Base-by-base conservation (phyloP, 1,140 invertebrate genomes). In the Musca vetustissima region DNA sequence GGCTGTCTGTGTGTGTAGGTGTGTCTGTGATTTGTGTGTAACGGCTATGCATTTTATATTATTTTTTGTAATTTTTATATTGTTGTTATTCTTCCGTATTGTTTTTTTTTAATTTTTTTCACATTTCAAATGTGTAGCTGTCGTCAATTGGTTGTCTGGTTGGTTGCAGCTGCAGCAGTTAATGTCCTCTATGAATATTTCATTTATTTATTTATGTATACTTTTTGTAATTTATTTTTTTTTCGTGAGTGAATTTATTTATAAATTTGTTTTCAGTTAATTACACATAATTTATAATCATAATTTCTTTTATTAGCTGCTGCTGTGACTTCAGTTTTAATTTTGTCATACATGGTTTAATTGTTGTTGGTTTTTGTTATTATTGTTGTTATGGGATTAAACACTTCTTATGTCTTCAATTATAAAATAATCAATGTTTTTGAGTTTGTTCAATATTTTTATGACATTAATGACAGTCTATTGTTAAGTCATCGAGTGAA, bases 231-330 rank as follows among this genome's bases (percentile, higher is more conserved):
- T 55, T 61, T 61, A 11, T 43, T 43, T n/a, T n/a, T n/a, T n/a
- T n/a, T n/a, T n/a, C n/a, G n/a, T n/a, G n/a, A n/a, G n/a, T n/a
- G n/a, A n/a, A 49, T 49, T 49, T n/a, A 14, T 49, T 49, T 15
- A n/a, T 49, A n/a, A n/a, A 49, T 11, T 52, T 52, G 17, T 52
- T 19, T 61, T 61, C 28, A 36, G 57, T 61, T 61, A 61, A 61
- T 61, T 61, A 61, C 57, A 61, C 57, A 61, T 61, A 61, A 61
- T 61, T 61, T 36, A 61, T 61, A 61, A 61, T 61, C 57, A 43
- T 61, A 4, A 13, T 43, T 43, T 43, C 8, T 43, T 61, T 43
- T 25, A 17, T 52, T 52, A 1, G 8, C 49, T 4, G 48, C 15
- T 52, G 49, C 13, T 52, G 17, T 52, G 21, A 19, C 13, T 52